Conservation (phyloP, 1,140 invertebrate genomes). For the Sitodiplosis mosellana region DNA sequence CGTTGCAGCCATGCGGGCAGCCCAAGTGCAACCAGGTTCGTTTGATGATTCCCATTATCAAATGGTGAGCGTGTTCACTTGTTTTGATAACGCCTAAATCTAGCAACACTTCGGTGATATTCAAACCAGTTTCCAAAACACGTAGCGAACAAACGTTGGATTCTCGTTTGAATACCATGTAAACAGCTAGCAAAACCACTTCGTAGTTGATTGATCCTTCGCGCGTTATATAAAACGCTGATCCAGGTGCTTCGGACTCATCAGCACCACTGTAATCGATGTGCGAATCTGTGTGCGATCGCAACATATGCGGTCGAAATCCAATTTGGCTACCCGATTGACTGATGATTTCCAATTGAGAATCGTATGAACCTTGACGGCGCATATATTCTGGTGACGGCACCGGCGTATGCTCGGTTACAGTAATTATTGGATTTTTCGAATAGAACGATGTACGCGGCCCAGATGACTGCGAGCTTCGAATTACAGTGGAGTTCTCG, state of each 20-base stretch:
- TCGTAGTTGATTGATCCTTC: constrained; percentile 85
- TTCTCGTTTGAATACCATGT: constrained; percentile 63
- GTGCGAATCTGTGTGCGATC: constrained; percentile 88
- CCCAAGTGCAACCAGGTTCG: constrained; percentile 73
- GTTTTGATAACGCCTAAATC: constrained; percentile 68
- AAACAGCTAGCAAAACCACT: constrained; percentile 77
- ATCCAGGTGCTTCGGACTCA: constrained; percentile 75
- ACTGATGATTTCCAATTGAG: constrained; percentile 54
- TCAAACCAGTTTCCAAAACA: constrained; percentile 78
- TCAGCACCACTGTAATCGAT: constrained; percentile 67
- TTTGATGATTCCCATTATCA: constrained; percentile 31
- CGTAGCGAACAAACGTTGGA: constrained; percentile 51
- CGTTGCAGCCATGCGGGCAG: constrained; percentile 71
- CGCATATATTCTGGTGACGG: constrained; percentile 67
- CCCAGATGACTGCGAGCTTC: constrained; percentile 14
- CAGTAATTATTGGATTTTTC: constrained; percentile 85
- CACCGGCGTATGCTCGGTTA: constrained; percentile 83
- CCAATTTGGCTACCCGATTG: constrained; percentile 26
- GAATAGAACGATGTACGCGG: constrained; percentile 25
- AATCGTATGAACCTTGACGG: constrained; percentile 60
- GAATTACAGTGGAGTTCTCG: constrained; percentile 18
- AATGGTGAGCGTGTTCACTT: constrained; percentile 29
- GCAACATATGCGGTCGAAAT: constrained; percentile 34
- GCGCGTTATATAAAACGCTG: constrained; percentile 78
- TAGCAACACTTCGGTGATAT: constrained; percentile 72